Evolutionary conservation across 2,888 invertebrate genomes (phyloP).

Genomic region (Cactoblastis cactorum): DNA sequence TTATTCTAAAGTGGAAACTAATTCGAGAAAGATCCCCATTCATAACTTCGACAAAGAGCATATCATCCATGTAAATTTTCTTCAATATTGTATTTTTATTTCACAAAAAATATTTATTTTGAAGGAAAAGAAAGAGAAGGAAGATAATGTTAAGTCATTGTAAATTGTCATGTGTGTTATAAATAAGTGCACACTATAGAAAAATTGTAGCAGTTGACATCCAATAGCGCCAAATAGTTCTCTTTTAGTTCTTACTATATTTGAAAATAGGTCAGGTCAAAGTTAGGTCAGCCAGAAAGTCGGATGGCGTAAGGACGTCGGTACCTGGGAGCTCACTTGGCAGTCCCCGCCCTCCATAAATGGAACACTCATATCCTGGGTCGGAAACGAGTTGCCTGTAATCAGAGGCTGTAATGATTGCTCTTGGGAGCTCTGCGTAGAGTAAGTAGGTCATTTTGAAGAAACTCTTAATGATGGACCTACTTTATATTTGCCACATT

Average conservation of each 20-base stretch:
- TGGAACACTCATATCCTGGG: conserved; percentile 9
- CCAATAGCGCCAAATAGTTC: neutral
- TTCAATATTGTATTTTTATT: no score
- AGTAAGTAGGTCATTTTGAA: no score
- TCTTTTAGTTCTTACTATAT: conserved; percentile 5
- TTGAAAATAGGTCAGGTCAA: conserved; percentile 25
- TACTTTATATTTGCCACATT: no score
- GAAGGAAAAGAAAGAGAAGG: no score
- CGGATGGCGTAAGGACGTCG: conserved; percentile 11
- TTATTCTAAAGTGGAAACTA: conserved; percentile 1
- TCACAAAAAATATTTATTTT: neutral
- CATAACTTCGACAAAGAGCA: neutral
- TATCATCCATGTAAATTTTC: neutral
- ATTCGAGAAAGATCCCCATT: neutral
- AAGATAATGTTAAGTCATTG: neutral
- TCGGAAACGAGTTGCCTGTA: conserved; percentile 10
- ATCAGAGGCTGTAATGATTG: conserved; percentile 12
- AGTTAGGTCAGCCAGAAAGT: conserved; percentile 24
- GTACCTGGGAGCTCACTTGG: conserved; percentile 9
- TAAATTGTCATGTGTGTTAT: neutral
- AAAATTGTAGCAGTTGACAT: conserved; percentile 2
- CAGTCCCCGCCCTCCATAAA: conserved; percentile 1
- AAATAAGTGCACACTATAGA: conserved; percentile 1
- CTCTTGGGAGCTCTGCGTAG: neutral
- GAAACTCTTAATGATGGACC: no score